Base-by-base conservation (phyloP, 2,113 vertebrate species). In the Scophthalmus maximus region DNA sequence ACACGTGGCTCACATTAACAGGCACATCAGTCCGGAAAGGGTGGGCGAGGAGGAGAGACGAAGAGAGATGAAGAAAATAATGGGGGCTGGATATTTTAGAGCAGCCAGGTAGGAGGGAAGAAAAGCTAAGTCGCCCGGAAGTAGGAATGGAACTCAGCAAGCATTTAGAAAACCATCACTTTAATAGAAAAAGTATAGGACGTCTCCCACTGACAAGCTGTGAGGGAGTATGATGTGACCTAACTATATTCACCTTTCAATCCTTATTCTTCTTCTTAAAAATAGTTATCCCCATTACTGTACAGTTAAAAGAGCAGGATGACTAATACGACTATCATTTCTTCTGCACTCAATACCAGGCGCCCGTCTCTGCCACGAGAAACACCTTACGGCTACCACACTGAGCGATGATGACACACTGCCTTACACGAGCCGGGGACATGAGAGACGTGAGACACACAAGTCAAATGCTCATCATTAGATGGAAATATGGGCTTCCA, bases 311-410 rank as follows among this genome's bases (percentile, higher is more conserved):
- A 52, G 47, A 27, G 5, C 49, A 14, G 49, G 17, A 47, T 68
- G 83, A 78, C 15, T 57, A 68, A 65, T 51, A 18, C 20, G 1
- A 14, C 73, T 51, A 62, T 64, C 58, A 68, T 55, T 44, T 66
- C 57, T 55, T 38, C 12, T 18, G 73, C 64, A 50, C 62, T 58
- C 20, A 1, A 18, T 36, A 38, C 17, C 42, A 61, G 26, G 27
- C 32, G 49, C 42, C 14, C n/a, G 27, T 30, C 18, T 66, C 52
- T 50, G 30, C 51, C 17, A 32, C 1, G 8, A 23, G 17, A 46
- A 68, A 77, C 10, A 58, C 8, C 26, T 66, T 4, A 4, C 38
- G 71, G 60, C 47, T 42, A 51, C 23, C 50, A 20, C 53, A 63
- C 14, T 42, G 25, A 71, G 58, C 4, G 18, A n/a, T 50, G 68